phyloP scores from a whole-genome alignment of 2,888 invertebrate species.

The Scaptomyza tumidula region DNA sequence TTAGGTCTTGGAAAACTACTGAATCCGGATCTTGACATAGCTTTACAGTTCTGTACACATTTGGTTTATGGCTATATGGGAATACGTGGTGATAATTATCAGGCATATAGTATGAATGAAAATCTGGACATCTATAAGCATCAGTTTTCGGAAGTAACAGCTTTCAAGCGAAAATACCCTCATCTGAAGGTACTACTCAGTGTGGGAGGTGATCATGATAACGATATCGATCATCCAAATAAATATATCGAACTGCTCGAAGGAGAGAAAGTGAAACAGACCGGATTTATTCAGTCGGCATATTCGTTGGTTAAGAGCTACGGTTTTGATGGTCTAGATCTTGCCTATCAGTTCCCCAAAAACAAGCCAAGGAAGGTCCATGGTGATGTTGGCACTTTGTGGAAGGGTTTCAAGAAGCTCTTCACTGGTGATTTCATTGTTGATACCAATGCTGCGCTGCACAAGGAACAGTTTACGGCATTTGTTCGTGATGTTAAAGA shows the following conservation, averaged over 20 bases:
- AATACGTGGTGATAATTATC: slow-evolving; percentile 88
- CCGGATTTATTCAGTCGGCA: slow-evolving; percentile 90
- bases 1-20: slow-evolving; percentile 92
- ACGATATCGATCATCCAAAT: slow-evolving; percentile 86
- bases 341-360: slow-evolving; percentile 93
- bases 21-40: slow-evolving; percentile 89
- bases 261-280: slow-evolving; percentile 88
- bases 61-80: slow-evolving; percentile 92
- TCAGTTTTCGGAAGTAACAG: slow-evolving; percentile 90
- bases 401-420: slow-evolving; percentile 91
- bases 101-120: slow-evolving; percentile 89
- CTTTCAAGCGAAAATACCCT: slow-evolving; percentile 89
- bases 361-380: slow-evolving; percentile 91
- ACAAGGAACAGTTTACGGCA: slow-evolving; percentile 91
- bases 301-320: slow-evolving; percentile 89
- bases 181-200: slow-evolving; percentile 90
- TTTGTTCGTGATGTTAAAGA: slow-evolving; percentile 90
- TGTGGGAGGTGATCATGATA: slow-evolving; percentile 91
- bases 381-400: slow-evolving; percentile 87
- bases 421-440: slow-evolving; percentile 89
- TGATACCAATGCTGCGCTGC: slow-evolving; percentile 91
- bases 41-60: slow-evolving; percentile 91
- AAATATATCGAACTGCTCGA: slow-evolving; percentile 91
- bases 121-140: slow-evolving; percentile 89
- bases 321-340: slow-evolving; percentile 94